Conservation (phyloP, 2,888 invertebrate genomes). For the Monoplex corrugatus region DNA sequence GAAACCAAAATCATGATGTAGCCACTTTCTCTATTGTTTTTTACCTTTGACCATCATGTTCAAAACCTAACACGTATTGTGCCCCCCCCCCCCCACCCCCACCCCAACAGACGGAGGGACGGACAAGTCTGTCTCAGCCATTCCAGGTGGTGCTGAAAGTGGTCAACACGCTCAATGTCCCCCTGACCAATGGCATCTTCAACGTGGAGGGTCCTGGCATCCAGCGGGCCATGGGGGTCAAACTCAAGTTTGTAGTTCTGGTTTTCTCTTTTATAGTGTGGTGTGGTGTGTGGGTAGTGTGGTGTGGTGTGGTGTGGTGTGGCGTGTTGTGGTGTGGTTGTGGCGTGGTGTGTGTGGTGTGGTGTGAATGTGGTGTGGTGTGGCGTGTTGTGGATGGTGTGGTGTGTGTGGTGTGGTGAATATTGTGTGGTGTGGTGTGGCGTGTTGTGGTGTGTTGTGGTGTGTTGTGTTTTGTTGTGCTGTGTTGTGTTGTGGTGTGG, state of each 20-base stretch:
- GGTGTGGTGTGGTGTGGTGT: background rate
- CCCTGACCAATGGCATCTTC: conserved; percentile 73
- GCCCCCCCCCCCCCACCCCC: too few species aligned
- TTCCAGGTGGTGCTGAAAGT: conserved; percentile 75
- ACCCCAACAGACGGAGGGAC: conserved; percentile 69
- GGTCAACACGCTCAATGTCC: conserved; percentile 74
- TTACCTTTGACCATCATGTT: too few species aligned
- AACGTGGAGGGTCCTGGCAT: conserved; percentile 78
- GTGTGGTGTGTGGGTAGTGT: background rate
- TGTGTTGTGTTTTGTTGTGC: too few species aligned
- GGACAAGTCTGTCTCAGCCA: conserved; percentile 68
- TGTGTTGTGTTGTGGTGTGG: too few species aligned
- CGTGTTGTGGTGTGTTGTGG: background rate
- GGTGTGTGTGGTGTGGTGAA: too few species aligned
- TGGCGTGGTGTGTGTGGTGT: background rate
- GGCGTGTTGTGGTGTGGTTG: background rate
- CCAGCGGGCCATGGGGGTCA: conserved; percentile 67
- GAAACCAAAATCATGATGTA: too few species aligned
- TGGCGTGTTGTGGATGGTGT: too few species aligned
- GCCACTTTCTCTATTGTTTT: too few species aligned
- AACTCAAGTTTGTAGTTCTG: conserved; percentile 70
- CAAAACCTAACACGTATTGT: too few species aligned
- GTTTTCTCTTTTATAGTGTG: background rate
- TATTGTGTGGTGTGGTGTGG: too few species aligned
- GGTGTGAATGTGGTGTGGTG: too few species aligned